phyloP scores from a whole-genome alignment of 2,888 invertebrate species.

The Platycnemis pennipes region DNA sequence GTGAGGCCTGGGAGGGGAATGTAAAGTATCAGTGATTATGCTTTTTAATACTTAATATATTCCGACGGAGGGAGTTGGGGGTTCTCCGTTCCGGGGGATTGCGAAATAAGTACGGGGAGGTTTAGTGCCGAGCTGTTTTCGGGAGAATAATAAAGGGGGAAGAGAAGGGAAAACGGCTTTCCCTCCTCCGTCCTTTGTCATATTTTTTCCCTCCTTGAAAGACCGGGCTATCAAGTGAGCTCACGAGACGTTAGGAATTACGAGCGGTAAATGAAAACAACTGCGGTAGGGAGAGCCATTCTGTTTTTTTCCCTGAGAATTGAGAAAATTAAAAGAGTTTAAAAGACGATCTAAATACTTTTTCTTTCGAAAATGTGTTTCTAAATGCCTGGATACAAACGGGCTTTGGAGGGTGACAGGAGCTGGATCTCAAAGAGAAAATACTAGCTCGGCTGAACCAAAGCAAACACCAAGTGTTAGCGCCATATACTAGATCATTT shows the following conservation, averaged over 20 bases:
- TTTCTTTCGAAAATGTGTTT: not conserved
- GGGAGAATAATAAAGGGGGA: not conserved
- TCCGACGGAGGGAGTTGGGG: not conserved
- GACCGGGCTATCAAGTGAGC: conserved; percentile 18
- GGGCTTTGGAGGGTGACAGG: not conserved
- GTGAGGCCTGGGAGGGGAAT: not conserved
- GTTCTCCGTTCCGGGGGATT: not conserved
- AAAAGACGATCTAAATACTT: not conserved
- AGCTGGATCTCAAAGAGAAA: not conserved
- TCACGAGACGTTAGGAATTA: conserved; percentile 22
- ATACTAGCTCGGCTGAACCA: not conserved
- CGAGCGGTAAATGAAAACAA: conserved; percentile 32
- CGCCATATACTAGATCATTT: too few species aligned
- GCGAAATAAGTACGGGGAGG: conserved; percentile 25
- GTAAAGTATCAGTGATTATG: conserved; percentile 39
- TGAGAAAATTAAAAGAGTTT: conserved; percentile 9
- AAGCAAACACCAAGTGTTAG: not conserved
- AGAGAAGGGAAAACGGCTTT: not conserved
- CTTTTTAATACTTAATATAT: conserved; percentile 35
- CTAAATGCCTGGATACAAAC: not conserved
- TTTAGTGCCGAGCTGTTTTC: not conserved
- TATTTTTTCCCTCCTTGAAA: not conserved
- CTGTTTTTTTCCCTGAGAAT: not conserved
- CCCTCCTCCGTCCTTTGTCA: not conserved
- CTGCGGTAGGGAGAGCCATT: not conserved